Percentiles rank a stretch among this genome's conserved stretches.
phyloP scores from a whole-genome alignment of 1,140 invertebrate genomes.

The Drosophila orena region DNA sequence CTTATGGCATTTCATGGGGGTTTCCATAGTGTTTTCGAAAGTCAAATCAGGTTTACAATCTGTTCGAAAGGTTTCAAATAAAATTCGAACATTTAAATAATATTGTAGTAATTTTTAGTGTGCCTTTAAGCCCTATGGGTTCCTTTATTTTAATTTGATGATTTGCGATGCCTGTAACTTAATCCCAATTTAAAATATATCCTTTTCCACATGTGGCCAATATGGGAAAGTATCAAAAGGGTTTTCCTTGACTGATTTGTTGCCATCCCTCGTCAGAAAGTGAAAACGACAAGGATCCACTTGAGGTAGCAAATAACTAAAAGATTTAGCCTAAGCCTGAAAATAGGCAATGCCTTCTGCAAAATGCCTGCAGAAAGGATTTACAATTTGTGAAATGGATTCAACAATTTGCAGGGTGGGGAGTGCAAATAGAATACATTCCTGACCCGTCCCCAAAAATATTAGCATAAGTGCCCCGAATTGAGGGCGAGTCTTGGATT shows the following conservation, averaged over 20 bases:
- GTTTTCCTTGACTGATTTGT: conserved; percentile 16
- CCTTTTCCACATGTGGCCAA: background rate
- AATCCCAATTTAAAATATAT: conserved; percentile 2
- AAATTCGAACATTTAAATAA: background rate
- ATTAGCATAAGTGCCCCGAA: conserved; percentile 74
- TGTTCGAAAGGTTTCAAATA: background rate
- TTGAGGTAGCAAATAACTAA: conserved; percentile 19
- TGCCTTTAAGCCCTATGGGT: background rate
- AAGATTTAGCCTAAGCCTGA: conserved; percentile 10
- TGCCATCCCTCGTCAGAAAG: conserved; percentile 3
- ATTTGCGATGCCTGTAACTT: background rate
- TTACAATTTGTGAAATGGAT: conserved; percentile 63
- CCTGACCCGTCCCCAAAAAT: conserved; percentile 61
- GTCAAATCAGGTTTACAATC: background rate
- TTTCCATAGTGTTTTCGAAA: background rate
- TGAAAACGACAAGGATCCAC: conserved; percentile 13
- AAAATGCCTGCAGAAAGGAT: conserved; percentile 38
- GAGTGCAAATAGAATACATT: conserved; percentile 42
- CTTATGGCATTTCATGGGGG: conserved; percentile 2
- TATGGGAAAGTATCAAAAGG: background rate
- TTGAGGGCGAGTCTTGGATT: conserved; percentile 22
- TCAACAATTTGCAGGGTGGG: conserved; percentile 31
- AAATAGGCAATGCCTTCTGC: conserved; percentile 35
- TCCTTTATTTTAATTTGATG: background rate
- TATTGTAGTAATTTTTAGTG: background rate